These are phyloP conservation scores for Phrynosoma platyrhinos DNA, from an alignment of 2,113 vertebrate species.

Conservation along the genomic window DNA sequence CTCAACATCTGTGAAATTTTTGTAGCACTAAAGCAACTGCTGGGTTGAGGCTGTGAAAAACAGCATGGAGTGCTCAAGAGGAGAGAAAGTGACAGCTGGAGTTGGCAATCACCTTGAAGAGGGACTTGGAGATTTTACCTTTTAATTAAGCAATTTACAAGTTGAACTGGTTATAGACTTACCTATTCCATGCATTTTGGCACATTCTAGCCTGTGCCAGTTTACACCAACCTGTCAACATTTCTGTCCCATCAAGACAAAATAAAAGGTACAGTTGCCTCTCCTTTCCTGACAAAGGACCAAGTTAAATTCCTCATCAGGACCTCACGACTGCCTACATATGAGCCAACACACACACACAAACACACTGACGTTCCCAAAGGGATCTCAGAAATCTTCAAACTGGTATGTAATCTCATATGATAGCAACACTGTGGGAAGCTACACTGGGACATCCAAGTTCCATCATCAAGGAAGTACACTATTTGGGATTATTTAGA, in stretches of 20 bases:
- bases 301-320: neutral
- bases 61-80: conserved; percentile 11
- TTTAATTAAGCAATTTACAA: conserved; percentile 69
- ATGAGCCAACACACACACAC: neutral
- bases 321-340: neutral
- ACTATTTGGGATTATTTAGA: neutral
- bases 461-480: neutral
- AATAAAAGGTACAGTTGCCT: neutral
- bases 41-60: conserved; percentile 17
- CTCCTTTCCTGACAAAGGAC: conserved; percentile 27
- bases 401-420: neutral
- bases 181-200: conserved; percentile 9
- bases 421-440: neutral
- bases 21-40: conserved; percentile 1
- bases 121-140: conserved; percentile 22
- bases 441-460: neutral
- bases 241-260: neutral
- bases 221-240: conserved; percentile 21
- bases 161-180: conserved; percentile 55
- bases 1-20: conserved; percentile 17
- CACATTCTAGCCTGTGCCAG: neutral
- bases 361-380: neutral
- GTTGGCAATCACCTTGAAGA: conserved; percentile 27
- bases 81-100: conserved; percentile 37
- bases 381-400: neutral